Percentiles rank a stretch among this genome's conserved stretches.
Conservation (phyloP, 2,797 vertebrate species). For the Silurus lanzhouensis region DNA sequence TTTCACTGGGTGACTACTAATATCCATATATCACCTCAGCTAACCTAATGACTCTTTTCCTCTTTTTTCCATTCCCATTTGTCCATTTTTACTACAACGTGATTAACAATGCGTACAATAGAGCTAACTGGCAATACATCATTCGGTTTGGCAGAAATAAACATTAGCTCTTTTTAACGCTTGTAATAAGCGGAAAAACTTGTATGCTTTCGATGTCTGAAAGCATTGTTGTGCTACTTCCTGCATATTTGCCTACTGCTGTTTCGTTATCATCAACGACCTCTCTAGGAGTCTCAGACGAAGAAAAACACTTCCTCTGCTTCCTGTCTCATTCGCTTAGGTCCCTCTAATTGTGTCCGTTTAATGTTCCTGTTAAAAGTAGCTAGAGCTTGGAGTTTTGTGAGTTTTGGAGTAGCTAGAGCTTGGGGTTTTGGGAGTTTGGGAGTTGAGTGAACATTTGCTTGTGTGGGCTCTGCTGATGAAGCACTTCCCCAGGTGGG, state of each 20-base stretch:
- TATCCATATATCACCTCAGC: not conserved
- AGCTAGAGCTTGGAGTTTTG: conserved; percentile 51
- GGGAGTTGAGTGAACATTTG: conserved; percentile 45
- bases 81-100: not conserved
- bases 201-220: conserved; percentile 18
- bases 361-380: conserved; percentile 69
- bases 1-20: not conserved
- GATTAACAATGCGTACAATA: conserved; percentile 3
- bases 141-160: conserved; percentile 23
- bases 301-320: conserved; percentile 70
- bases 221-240: conserved; percentile 37
- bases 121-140: conserved; percentile 16
- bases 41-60: conserved; percentile 13
- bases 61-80: not conserved
- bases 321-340: conserved; percentile 20
- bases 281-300: conserved; percentile 43
- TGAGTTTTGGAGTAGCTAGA: conserved; percentile 3
- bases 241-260: conserved; percentile 44
- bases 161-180: conserved; percentile 8
- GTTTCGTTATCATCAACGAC: conserved; percentile 58
- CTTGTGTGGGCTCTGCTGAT: conserved; percentile 30
- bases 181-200: not conserved
- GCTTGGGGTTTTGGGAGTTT: conserved; percentile 27
- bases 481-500: conserved; percentile 23
- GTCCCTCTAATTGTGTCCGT: conserved; percentile 31